A percentile compares a stretch with the other conserved stretches of the same genome.
These are phyloP conservation scores for Choloepus hoffmanni DNA, from an alignment of 2,113 vertebrate species.

Conservation along the genomic window DNA sequence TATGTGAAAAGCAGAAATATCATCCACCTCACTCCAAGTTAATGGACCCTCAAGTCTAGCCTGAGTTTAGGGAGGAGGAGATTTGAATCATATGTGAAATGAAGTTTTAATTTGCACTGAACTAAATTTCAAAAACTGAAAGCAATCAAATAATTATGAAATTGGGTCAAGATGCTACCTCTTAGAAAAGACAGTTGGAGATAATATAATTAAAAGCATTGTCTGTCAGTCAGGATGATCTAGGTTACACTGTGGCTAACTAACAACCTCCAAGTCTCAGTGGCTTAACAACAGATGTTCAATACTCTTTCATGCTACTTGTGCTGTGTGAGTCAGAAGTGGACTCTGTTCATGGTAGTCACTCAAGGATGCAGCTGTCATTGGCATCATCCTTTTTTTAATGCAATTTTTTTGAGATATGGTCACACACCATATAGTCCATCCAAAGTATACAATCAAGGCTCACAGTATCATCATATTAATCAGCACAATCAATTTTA, in stretches of 20 bases:
- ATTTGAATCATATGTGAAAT: background rate
- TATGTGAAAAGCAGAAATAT: too few relatives aligned
- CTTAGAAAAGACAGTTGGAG: background rate
- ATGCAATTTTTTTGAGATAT: too few relatives aligned
- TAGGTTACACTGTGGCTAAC: background rate
- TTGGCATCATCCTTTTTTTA: background rate
- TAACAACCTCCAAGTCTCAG: background rate
- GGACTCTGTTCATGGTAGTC: background rate
- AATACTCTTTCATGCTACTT: background rate
- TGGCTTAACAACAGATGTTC: background rate
- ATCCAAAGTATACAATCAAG: too few relatives aligned
- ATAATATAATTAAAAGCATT: background rate
- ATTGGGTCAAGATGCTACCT: background rate
- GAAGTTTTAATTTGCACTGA: background rate
- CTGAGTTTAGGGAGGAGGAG: background rate
- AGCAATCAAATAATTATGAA: background rate
- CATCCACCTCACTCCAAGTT: too few relatives aligned
- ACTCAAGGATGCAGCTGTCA: background rate
- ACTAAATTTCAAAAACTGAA: background rate
- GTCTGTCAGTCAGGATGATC: background rate
- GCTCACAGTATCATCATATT: too few relatives aligned
- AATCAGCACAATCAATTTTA: too few relatives aligned
- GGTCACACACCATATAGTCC: too few relatives aligned
- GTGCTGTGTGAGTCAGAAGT: background rate
- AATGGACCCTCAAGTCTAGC: background rate